These are phyloP conservation scores for Netelia fuscicornis DNA, from an alignment of 2,888 invertebrate species.

Conservation along the genomic window DNA sequence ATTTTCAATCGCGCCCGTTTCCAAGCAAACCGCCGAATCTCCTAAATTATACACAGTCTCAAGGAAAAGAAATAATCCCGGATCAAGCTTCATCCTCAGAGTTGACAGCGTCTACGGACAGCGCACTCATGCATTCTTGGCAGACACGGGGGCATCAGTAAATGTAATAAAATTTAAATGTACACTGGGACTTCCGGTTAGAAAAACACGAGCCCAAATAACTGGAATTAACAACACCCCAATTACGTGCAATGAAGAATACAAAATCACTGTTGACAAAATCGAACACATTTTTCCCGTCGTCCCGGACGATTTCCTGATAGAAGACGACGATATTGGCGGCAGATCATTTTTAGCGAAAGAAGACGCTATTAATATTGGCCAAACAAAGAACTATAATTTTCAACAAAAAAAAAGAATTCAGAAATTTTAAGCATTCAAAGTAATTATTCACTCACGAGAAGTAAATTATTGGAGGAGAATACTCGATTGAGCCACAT, in stretches of 20 bases:
- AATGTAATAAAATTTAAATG: constrained; percentile 46
- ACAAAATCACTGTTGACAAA: constrained; percentile 18
- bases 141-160: constrained; percentile 54
- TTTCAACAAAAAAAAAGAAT: constrained; percentile 21
- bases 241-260: constrained; percentile 31
- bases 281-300: constrained; percentile 32
- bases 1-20: constrained; percentile 22
- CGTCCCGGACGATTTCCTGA: constrained; percentile 47
- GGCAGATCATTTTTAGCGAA: constrained; percentile 43
- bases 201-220: constrained; percentile 13
- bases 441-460: not conserved
- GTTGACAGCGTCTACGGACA: constrained; percentile 9
- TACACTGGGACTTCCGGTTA: constrained; percentile 18
- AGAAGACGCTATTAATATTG: constrained; percentile 34
- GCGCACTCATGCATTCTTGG: constrained; percentile 30
- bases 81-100: constrained; percentile 33
- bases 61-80: constrained; percentile 36
- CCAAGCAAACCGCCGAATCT: constrained; percentile 28
- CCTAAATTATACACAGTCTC: constrained; percentile 30
- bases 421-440: not conserved
- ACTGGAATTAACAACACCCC: constrained; percentile 45
- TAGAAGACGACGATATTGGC: constrained; percentile 47
- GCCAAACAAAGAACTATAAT: constrained; percentile 37
- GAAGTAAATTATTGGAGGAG: not conserved
- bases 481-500: too few species aligned